phyloP scores from a whole-genome alignment of 2,113 vertebrate species.

The Thunnus maccoyii region DNA sequence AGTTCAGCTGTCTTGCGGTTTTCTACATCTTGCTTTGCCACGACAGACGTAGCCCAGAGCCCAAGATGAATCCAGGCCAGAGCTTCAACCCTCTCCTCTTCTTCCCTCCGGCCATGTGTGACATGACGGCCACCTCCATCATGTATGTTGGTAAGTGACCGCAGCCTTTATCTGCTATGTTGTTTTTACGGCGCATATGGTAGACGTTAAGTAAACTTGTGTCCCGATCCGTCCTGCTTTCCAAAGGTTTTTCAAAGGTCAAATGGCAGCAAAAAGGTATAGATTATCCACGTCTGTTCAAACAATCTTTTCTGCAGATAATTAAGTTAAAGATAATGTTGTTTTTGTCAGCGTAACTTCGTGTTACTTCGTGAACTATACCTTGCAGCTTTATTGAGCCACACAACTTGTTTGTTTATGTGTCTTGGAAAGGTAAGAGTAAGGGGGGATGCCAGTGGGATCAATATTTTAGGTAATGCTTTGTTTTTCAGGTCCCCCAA shows the following conservation, averaged over 20 bases:
- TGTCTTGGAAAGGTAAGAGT: not conserved
- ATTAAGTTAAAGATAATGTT: not conserved
- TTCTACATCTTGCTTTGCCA: slow-evolving; percentile 89
- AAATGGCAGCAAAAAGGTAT: slow-evolving; percentile 4
- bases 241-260: slow-evolving; percentile 12
- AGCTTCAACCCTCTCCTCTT: slow-evolving; percentile 92
- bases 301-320: not conserved
- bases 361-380: no score
- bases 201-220: not conserved
- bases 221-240: not conserved
- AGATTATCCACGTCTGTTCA: not conserved
- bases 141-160: slow-evolving; percentile 95
- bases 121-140: slow-evolving; percentile 93
- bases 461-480: no score
- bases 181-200: not conserved
- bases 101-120: slow-evolving; percentile 92
- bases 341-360: not conserved
- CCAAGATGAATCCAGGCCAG: slow-evolving; percentile 80
- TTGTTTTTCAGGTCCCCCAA: no score
- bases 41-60: slow-evolving; percentile 79
- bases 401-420: not conserved
- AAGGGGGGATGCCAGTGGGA: no score
- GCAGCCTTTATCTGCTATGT: not conserved
- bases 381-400: not conserved
- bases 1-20: slow-evolving; percentile 90